Conservation (phyloP, 2,113 vertebrate species). For the Corythaeola cristata region DNA sequence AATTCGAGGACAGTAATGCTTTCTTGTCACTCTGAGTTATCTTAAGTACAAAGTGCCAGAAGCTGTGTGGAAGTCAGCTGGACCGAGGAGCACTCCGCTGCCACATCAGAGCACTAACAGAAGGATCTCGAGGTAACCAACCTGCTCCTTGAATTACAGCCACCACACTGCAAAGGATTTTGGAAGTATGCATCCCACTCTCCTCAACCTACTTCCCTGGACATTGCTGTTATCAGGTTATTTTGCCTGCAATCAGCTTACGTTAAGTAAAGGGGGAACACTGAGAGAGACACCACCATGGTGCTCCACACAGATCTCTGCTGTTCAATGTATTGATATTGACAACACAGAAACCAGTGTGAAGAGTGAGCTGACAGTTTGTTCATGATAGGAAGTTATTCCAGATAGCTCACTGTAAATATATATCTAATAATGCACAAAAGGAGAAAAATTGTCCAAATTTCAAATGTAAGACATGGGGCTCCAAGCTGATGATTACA, state of each 20-base stretch:
- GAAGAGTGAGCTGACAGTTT: no score
- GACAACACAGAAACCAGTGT: no score
- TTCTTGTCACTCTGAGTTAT: neutral
- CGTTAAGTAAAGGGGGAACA: neutral
- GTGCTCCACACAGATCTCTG: neutral
- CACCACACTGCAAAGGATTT: neutral
- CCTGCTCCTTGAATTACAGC: neutral
- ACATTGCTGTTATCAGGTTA: neutral
- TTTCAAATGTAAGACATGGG: no score
- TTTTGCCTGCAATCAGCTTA: neutral
- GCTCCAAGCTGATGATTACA: no score
- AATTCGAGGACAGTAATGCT: neutral
- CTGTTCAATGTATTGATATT: neutral
- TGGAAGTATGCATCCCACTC: neutral
- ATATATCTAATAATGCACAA: no score
- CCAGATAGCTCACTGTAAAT: no score
- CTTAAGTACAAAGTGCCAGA: neutral
- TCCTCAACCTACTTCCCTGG: neutral
- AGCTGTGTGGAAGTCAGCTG: neutral
- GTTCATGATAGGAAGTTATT: no score
- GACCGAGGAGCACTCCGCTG: neutral
- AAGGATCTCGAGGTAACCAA: neutral
- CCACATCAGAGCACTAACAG: neutral
- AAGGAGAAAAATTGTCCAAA: no score
- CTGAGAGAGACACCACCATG: fast-evolving